These are phyloP conservation scores for Bubalus kerabau DNA, from an alignment of 2,113 vertebrate species.

Conservation along the genomic window DNA sequence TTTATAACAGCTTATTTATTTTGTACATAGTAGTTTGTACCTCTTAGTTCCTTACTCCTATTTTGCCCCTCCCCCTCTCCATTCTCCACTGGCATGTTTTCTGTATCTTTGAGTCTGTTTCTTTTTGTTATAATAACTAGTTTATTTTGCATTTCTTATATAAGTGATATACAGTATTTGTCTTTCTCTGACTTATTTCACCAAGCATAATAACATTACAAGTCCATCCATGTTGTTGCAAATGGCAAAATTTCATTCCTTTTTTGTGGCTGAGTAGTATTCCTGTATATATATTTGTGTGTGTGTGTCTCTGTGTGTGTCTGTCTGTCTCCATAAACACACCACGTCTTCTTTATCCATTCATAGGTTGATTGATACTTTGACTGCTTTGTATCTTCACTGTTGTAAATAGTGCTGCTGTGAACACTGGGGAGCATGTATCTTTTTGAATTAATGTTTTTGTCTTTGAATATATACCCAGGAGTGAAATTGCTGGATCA, in stretches of 20 bases:
- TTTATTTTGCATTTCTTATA: neutral
- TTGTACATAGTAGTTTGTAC: neutral
- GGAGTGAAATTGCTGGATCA: neutral
- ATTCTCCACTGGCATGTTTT: neutral
- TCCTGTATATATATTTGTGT: accelerated
- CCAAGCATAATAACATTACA: neutral
- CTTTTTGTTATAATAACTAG: neutral
- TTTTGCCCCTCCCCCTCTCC: neutral
- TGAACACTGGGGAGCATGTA: neutral
- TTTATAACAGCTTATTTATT: neutral
- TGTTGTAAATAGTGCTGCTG: neutral
- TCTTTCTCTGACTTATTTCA: neutral
- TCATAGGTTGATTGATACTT: neutral
- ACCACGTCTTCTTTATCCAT: neutral
- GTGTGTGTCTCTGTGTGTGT: neutral
- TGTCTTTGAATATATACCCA: neutral
- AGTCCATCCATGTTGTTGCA: neutral
- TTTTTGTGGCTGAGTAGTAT: neutral
- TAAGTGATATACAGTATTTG: neutral
- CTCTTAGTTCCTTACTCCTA: neutral
- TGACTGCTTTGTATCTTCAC: neutral
- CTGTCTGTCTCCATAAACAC: neutral
- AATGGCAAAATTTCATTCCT: neutral
- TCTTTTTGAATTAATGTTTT: neutral
- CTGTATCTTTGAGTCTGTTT: neutral